Evolutionary conservation across 30 jellyfish, hydroid and myxozoan genomes (phyloP).

Genomic region (Aurelia aurita): DNA sequence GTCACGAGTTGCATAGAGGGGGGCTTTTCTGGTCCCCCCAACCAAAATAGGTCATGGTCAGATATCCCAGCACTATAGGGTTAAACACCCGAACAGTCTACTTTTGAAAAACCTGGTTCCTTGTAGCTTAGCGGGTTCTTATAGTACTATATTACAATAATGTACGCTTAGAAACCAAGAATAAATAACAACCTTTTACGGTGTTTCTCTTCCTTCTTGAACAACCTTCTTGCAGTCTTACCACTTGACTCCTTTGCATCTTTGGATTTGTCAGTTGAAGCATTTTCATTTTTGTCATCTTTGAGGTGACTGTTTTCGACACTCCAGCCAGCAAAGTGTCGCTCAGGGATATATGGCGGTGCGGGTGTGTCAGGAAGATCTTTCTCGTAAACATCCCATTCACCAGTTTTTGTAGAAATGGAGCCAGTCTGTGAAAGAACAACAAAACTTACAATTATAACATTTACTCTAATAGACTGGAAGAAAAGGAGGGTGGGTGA

Average conservation of each 20-base stretch:
- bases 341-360: conserved; percentile 60
- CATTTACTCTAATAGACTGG: no score
- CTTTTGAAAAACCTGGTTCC: no score
- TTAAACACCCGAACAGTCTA: no score
- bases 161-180: no score
- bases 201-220: neutral
- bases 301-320: conserved; percentile 35
- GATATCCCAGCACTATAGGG: no score
- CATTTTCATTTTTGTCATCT: neutral
- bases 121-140: no score
- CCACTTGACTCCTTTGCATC: neutral
- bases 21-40: no score
- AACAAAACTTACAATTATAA: neutral
- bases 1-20: no score
- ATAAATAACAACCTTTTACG: no score
- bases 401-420: conserved; percentile 70
- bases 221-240: neutral
- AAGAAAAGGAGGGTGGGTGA: no score
- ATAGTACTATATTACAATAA: no score
- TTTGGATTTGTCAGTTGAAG: neutral
- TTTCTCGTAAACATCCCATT: conserved; percentile 82
- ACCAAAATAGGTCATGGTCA: no score
- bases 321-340: conserved; percentile 92
- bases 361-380: conserved; percentile 37
- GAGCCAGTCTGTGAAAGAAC: conserved; percentile 54